A percentile compares a stretch with the other conserved stretches of the same genome.
phyloP scores from a whole-genome alignment of 1,140 invertebrate species.

The Schlechtendalia chinensis region DNA sequence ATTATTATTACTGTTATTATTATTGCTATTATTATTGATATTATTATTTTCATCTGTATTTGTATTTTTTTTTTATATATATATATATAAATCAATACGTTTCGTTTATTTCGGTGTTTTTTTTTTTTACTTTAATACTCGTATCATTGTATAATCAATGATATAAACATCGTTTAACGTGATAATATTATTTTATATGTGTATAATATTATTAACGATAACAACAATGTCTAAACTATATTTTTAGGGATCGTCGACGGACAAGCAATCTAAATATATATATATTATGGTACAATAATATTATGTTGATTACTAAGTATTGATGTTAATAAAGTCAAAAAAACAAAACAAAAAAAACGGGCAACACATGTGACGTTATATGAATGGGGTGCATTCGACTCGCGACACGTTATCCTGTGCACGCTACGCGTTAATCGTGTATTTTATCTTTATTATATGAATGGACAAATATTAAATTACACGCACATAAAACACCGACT shows the following conservation, averaged over 20 bases:
- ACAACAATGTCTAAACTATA: neutral
- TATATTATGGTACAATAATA: neutral
- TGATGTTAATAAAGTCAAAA: conserved; percentile 45
- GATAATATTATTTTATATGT: neutral
- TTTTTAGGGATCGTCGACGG: conserved; percentile 9
- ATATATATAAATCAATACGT: neutral
- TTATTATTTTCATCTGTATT: neutral
- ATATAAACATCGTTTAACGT: conserved; percentile 16
- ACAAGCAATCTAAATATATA: neutral
- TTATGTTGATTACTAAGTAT: conserved; percentile 30
- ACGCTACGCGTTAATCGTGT: too few relatives aligned
- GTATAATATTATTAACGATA: neutral
- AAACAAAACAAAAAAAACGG: conserved; percentile 18
- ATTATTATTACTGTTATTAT: conserved; percentile 8
- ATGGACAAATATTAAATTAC: too few relatives aligned
- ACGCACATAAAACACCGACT: too few relatives aligned
- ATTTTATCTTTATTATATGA: too few relatives aligned
- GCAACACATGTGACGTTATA: neutral
- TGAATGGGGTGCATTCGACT: neutral
- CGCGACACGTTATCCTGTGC: neutral
- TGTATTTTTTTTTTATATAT: neutral
- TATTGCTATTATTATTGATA: neutral
- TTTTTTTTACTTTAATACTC: neutral
- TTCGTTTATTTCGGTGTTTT: conserved; percentile 2
- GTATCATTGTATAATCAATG: conserved; percentile 22